Percentiles rank a stretch among this genome's conserved stretches.
Evolutionary conservation across 2,888 invertebrate genomes (phyloP).

Genomic region (Leptinotarsa haldemani): DNA sequence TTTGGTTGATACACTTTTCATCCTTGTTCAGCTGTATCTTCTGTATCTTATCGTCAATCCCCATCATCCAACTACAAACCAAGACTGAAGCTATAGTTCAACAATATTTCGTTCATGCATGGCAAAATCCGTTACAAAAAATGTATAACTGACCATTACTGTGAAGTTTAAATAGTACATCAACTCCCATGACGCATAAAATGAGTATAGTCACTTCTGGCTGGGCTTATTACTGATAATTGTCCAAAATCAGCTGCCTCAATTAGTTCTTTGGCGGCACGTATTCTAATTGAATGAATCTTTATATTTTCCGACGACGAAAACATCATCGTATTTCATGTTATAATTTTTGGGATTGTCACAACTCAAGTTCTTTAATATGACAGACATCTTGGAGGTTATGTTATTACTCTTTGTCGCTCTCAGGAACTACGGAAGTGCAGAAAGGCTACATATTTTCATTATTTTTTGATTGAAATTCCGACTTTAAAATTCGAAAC

Average conservation of each 20-base stretch:
- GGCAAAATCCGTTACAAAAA: no score
- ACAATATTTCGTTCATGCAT: no score
- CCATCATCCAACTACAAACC: no score
- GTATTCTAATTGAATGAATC: slow-evolving; percentile 16
- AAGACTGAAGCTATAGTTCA: no score
- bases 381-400: not conserved
- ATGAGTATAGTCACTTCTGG: slow-evolving; percentile 26
- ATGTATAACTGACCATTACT: no score
- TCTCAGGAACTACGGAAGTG: no score
- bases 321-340: slow-evolving; percentile 2
- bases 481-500: no score
- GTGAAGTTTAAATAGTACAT: slow-evolving; percentile 1
- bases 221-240: slow-evolving; percentile 49
- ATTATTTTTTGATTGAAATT: no score
- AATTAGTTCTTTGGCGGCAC: slow-evolving; percentile 62
- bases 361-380: not conserved
- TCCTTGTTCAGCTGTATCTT: no score
- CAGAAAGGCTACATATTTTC: no score
- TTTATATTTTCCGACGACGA: slow-evolving; percentile 12
- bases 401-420: not conserved
- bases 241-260: slow-evolving; percentile 61
- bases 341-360: not conserved
- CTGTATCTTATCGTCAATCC: no score
- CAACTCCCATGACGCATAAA: slow-evolving; percentile 27
- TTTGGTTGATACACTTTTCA: no score